A percentile compares a stretch with the other conserved stretches of the same genome.
These are phyloP conservation scores for Eufriesea mexicana DNA, from an alignment of 1,140 invertebrate species.

Conservation along the genomic window DNA sequence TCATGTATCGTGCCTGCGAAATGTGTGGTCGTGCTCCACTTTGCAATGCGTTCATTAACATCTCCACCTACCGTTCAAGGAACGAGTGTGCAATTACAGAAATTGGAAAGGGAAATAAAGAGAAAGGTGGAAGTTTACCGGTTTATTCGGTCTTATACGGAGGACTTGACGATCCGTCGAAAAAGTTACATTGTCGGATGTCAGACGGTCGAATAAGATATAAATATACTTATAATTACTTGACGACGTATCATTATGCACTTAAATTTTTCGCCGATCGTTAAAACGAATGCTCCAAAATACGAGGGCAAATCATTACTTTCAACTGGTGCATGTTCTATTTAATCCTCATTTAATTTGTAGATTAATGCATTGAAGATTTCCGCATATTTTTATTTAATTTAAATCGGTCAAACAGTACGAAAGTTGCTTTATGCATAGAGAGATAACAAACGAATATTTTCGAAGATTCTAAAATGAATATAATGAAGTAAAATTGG, in stretches of 20 bases:
- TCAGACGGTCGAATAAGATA: not conserved
- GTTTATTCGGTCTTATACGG: slow-evolving; percentile 28
- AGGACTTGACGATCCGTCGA: not conserved
- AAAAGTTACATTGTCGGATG: not conserved
- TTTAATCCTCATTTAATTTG: not conserved
- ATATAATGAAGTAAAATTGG: not conserved
- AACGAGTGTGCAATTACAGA: slow-evolving; percentile 54
- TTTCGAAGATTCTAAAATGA: not conserved
- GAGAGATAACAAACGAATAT: not conserved
- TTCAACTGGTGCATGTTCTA: not conserved
- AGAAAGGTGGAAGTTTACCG: slow-evolving; percentile 48
- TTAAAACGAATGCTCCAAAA: not conserved
- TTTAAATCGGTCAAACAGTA: not conserved
- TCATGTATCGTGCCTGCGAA: slow-evolving; percentile 21
- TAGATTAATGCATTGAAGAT: not conserved
- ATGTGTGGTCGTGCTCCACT: slow-evolving; percentile 45
- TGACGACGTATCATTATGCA: not conserved
- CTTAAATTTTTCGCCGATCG: not conserved
- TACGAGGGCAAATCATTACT: not conserved
- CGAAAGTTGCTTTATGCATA: not conserved
- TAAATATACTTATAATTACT: not conserved
- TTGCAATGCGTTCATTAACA: slow-evolving; percentile 48
- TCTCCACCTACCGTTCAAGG: slow-evolving; percentile 24
- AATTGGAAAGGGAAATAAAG: slow-evolving; percentile 60
- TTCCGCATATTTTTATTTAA: not conserved